Evolutionary conservation across 1,140 invertebrate species (phyloP).

Genomic region (Paracyclopina nana): DNA sequence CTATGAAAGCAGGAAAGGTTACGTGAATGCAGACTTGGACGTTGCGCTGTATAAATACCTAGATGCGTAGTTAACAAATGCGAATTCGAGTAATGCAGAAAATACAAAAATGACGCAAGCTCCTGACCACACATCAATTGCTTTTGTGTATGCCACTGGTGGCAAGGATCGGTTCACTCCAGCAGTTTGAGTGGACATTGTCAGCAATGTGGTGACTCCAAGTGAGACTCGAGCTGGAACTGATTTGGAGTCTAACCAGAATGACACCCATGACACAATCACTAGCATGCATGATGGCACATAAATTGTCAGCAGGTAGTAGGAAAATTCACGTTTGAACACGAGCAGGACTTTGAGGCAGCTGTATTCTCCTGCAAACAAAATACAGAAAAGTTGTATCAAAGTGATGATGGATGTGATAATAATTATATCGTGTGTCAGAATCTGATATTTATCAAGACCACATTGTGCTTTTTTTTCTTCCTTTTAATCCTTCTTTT

Average conservation of each 20-base stretch:
- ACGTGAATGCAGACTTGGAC: not conserved
- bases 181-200: constrained; percentile 33
- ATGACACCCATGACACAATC: constrained; percentile 43
- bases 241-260: constrained; percentile 42
- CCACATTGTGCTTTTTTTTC: no score
- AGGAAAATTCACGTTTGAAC: constrained; percentile 91
- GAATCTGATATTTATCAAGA: no score
- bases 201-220: constrained; percentile 38
- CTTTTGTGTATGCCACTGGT: constrained; percentile 89
- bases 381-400: not conserved
- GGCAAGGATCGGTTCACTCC: constrained; percentile 68
- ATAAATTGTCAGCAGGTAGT: constrained; percentile 93
- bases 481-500: no score
- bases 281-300: constrained; percentile 86
- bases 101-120: constrained; percentile 92
- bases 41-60: constrained; percentile 33
- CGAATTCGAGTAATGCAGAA: constrained; percentile 85
- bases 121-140: constrained; percentile 88
- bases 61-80: constrained; percentile 87
- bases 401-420: no score
- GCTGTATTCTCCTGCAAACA: constrained; percentile 69
- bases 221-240: constrained; percentile 40
- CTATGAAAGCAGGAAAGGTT: not conserved
- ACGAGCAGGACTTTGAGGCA: constrained; percentile 81
- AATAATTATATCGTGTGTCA: no score